phyloP scores from a whole-genome alignment of 2,888 invertebrate species.

The Euclidia mi region DNA sequence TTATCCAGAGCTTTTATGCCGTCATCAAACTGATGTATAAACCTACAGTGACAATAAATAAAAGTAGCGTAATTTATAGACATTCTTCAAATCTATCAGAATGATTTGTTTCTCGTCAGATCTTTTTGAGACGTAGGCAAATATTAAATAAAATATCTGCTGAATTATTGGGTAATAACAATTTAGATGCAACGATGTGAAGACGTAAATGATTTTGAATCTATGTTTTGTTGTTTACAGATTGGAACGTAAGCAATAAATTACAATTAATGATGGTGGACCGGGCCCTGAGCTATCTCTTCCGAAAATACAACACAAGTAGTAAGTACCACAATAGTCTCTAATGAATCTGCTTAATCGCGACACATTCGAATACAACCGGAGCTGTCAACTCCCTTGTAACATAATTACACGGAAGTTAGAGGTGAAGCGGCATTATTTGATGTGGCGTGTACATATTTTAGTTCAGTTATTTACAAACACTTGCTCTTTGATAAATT shows the following conservation, averaged over 20 bases:
- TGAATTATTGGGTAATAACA: slow-evolving; percentile 24
- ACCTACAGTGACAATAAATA: slow-evolving; percentile 7
- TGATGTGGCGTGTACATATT: slow-evolving; percentile 26
- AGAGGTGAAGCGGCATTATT: slow-evolving; percentile 31
- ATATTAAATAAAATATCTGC: slow-evolving; percentile 12
- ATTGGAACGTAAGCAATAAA: slow-evolving; percentile 70
- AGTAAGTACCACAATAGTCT: slow-evolving; percentile 63
- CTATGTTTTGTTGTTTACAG: slow-evolving; percentile 67
- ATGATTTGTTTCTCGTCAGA: slow-evolving; percentile 10
- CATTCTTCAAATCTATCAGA: slow-evolving; percentile 3
- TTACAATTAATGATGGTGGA: slow-evolving; percentile 72
- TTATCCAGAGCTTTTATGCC: slow-evolving; percentile 1
- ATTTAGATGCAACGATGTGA: slow-evolving; percentile 6
- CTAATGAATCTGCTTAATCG: slow-evolving; percentile 50
- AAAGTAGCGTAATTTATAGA: slow-evolving; percentile 18
- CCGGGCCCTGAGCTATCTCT: slow-evolving; percentile 65
- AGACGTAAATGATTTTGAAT: slow-evolving; percentile 14
- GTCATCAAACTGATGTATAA: slow-evolving; percentile 23
- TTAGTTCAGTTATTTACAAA: too few species aligned
- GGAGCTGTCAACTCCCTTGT: slow-evolving; percentile 39
- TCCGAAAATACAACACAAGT: slow-evolving; percentile 73
- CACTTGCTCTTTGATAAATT: too few species aligned
- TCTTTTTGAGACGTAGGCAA: slow-evolving; percentile 14
- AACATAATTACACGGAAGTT: slow-evolving; percentile 45
- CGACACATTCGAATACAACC: slow-evolving; percentile 32